Base-by-base conservation (phyloP, 1,140 invertebrate species). In the Pentalonia nigronervosa region DNA sequence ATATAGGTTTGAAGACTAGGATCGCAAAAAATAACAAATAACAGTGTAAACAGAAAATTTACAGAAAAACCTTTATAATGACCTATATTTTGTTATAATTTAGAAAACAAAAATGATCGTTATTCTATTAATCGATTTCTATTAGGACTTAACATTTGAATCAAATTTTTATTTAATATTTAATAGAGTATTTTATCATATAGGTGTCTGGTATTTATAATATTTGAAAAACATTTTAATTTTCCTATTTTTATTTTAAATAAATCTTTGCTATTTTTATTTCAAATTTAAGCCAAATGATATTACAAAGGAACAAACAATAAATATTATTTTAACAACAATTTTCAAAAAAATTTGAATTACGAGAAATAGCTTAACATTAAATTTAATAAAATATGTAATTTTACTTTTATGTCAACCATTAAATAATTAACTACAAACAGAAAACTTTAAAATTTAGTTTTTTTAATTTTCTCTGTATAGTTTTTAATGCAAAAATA, bases 381-480 rank as follows among this genome's bases (percentile, higher is more conserved):
- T 76, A 17, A 34, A 76, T 76, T 76, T 76, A 6, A 76, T n/a
- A 67, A 67, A 67, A 67, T 67, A 11, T n/a, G 4, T n/a, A 60
- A 60, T 67, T 67, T 30, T 30, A n/a, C 30, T 17, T 76, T 76
- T 0, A 76, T n/a, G n/a, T n/a, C n/a, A 76, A 76, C 50, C 50
- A 53, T 76, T 76, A 76, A 76, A 76, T 76, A n/a, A 76, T n/a
- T n/a, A n/a, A 76, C 11, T 76, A n/a, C 60, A n/a, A 76, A 76
- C n/a, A n/a, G 21, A n/a, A 76, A n/a, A 76, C n/a, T 76, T 76
- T 76, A 76, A 17, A n/a, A n/a, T 76, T n/a, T 67, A 4, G 0
- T n/a, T 67, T 67, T 50, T 67, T 67, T 30, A 6, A 67, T 34
- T 76, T 76, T 17, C 7, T 30, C 60, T 34, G 1, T n/a, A 76